These are phyloP conservation scores for Cheirogaleus medius DNA, from an alignment of 2,113 vertebrate genomes.

Conservation along the genomic window DNA sequence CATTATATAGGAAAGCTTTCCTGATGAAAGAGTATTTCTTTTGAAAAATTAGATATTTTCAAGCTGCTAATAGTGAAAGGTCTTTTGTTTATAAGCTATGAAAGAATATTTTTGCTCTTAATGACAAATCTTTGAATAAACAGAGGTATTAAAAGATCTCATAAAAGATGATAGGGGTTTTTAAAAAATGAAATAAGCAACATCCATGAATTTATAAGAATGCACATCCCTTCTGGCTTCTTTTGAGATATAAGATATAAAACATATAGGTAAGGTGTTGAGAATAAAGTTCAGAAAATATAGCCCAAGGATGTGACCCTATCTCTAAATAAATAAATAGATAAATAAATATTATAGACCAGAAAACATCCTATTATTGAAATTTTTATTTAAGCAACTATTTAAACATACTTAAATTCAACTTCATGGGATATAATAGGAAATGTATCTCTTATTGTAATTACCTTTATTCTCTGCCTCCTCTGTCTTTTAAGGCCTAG, in stretches of 20 bases:
- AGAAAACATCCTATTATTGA: not conserved
- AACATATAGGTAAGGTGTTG: not conserved
- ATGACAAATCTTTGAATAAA: not conserved
- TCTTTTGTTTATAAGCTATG: not conserved
- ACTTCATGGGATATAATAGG: not conserved
- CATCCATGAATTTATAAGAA: not conserved
- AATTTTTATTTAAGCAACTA: not conserved
- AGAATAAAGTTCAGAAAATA: constrained; percentile 32
- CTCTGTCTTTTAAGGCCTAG: not conserved
- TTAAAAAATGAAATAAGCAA: not conserved
- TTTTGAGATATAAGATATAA: not conserved
- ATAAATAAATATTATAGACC: not conserved
- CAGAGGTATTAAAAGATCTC: not conserved
- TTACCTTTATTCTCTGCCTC: not conserved
- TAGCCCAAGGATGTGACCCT: not conserved
- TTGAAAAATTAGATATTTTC: not conserved
- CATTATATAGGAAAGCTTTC: not conserved
- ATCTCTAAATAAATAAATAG: no score
- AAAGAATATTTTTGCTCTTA: not conserved
- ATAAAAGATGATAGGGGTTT: not conserved
- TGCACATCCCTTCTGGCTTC: not conserved
- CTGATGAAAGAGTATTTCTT: not conserved
- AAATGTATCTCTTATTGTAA: not conserved
- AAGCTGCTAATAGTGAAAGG: not conserved
- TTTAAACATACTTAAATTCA: not conserved